Base-by-base conservation (phyloP, 1,140 invertebrate species). In the Goniozus legneri region DNA sequence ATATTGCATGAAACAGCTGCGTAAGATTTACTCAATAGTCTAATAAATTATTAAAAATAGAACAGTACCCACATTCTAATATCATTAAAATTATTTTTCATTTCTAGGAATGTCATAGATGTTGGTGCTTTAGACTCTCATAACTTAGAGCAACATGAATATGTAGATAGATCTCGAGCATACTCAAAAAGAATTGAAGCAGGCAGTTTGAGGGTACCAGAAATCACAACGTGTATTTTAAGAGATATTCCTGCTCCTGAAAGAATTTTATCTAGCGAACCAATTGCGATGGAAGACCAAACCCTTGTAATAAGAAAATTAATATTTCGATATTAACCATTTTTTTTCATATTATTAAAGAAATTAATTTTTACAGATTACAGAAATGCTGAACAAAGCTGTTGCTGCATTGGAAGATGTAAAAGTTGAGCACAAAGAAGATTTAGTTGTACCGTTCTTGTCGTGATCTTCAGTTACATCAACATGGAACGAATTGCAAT, bases 1-100 rank as follows among this genome's bases (percentile, higher is more conserved):
- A 91, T 94, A 67, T 75, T 95, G 48, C 88, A 92, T 64, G 88
- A 92, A 75, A 91, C 89, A 50, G 89, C 90, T 31, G 88, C 86
- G 90, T 94, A 76, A 81, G 84, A n/a, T n/a, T n/a, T n/a, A n/a
- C n/a, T n/a, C n/a, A n/a, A n/a, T n/a, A n/a, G n/a, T n/a, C n/a
- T 82, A 19, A 59, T 38, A 44, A 22, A 22, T 13, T 19, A 13
- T 2, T 19, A 37, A 39, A 10, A 34, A 19, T 33, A 7, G n/a
- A 12, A 27, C 24, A 22, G 16, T 10, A n/a, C 10, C 31, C 15
- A 39, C 16, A 3, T 50, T 16, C 14, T 20, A 10, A 39, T 14
- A 10, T 18, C 19, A 35, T 33, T 19, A 13, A 16, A 42, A 37
- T 27, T 38, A 38, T 7, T 14, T 52, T 53, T 51, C 55, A 36